These are phyloP conservation scores for Discoglossus pictus DNA, from an alignment of 2,797 vertebrate genomes.

Conservation along the genomic window DNA sequence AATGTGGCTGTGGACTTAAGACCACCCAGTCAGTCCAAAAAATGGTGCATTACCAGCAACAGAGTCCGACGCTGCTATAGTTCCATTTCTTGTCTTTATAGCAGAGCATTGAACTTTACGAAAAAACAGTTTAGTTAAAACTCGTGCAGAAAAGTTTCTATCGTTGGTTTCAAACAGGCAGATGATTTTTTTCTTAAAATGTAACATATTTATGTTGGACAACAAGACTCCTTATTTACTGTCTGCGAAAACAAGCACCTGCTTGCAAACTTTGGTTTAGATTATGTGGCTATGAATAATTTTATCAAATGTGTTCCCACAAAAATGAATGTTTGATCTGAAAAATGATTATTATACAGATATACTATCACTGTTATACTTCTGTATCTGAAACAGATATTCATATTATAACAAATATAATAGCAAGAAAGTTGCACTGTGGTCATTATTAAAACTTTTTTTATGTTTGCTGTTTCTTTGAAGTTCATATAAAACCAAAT, in stretches of 20 bases:
- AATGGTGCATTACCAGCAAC: constrained; percentile 74
- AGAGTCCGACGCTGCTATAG: constrained; percentile 72
- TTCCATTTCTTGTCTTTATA: constrained; percentile 75
- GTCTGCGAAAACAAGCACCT: constrained; percentile 74
- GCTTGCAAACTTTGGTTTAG: constrained; percentile 65
- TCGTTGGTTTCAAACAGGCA: constrained; percentile 68
- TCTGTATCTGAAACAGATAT: too few species aligned
- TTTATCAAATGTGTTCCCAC: too few species aligned
- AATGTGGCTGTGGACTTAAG: constrained; percentile 80
- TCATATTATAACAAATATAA: too few species aligned
- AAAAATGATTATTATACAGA: too few species aligned
- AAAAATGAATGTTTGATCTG: too few species aligned
- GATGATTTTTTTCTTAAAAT: constrained; percentile 68
- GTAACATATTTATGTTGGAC: constrained; percentile 66
- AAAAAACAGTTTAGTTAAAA: constrained; percentile 68
- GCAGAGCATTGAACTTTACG: constrained; percentile 67
- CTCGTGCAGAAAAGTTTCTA: constrained; percentile 67
- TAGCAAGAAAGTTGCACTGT: too few species aligned
- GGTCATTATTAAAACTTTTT: too few species aligned
- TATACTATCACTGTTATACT: too few species aligned
- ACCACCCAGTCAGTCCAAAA: constrained; percentile 82
- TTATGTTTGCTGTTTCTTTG: too few species aligned
- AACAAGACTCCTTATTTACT: constrained; percentile 68
- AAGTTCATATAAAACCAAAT: too few species aligned
- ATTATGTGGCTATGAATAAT: constrained; percentile 49